A percentile compares a stretch with the other conserved stretches of the same genome.
These are phyloP conservation scores for Frankliniella fusca DNA, from an alignment of 2,888 invertebrate species.

Conservation along the genomic window DNA sequence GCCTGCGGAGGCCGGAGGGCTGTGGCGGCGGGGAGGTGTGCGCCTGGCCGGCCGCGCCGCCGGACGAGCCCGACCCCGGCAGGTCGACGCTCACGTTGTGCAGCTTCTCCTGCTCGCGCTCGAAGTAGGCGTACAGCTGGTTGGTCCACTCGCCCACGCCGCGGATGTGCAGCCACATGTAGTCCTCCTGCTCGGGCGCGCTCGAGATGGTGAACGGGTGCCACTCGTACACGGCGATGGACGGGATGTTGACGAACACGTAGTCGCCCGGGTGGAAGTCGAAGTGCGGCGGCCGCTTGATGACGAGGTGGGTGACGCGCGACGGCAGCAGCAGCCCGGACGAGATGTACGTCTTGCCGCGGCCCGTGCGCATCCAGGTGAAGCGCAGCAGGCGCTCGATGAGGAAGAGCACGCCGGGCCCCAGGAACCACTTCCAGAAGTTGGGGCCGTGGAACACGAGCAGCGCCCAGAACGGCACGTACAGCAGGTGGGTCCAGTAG, in stretches of 20 bases:
- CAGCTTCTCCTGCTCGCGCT: slow-evolving; percentile 70
- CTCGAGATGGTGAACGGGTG: slow-evolving; percentile 96
- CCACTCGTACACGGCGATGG: slow-evolving; percentile 91
- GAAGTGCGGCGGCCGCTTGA: slow-evolving; percentile 79
- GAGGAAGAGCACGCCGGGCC: slow-evolving; percentile 73
- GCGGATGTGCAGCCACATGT: slow-evolving; percentile 89
- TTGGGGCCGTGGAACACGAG: slow-evolving; percentile 82
- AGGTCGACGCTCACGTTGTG: slow-evolving; percentile 59
- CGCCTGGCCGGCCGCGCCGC: neutral
- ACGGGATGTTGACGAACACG: slow-evolving; percentile 86
- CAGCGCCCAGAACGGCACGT: slow-evolving; percentile 81
- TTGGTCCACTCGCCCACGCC: slow-evolving; percentile 95
- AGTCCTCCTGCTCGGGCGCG: slow-evolving; percentile 89
- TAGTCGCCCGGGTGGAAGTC: slow-evolving; percentile 91
- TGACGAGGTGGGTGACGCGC: slow-evolving; percentile 84
- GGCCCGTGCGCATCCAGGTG: slow-evolving; percentile 58
- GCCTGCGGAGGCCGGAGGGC: slow-evolving; percentile 25
- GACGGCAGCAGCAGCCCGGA: slow-evolving; percentile 83
- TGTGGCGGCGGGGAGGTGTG: neutral
- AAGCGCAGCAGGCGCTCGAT: slow-evolving; percentile 67
- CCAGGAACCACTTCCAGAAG: slow-evolving; percentile 92
- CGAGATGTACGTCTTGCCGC: slow-evolving; percentile 84
- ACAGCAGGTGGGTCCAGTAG: slow-evolving; percentile 89
- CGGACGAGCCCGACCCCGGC: slow-evolving; percentile 35
- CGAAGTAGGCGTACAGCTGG: slow-evolving; percentile 78